Evolutionary conservation across 2,797 vertebrate species (phyloP), one percentile per base, ranked within the genome.

Genomic region (Platyrinchus mystaceus): DNA sequence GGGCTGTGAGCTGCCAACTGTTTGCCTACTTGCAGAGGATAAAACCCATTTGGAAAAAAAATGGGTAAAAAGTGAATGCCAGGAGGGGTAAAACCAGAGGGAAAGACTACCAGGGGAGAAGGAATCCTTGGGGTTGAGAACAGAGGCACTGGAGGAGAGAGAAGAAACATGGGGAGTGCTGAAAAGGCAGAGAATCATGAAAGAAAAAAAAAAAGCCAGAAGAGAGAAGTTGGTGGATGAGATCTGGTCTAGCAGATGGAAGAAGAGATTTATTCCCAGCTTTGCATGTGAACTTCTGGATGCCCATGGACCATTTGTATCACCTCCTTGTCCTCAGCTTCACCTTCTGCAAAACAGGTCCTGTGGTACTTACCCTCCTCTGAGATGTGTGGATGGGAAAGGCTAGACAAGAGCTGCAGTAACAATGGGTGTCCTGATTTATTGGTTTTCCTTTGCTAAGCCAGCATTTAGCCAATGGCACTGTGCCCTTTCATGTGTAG

Each of bases 391-490:
- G 94, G 41, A 59, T 94, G 74, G 53, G 75, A 83, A 86, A 75
- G 84, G 67, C 74, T 91, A 73, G 63, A 60, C 49, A 70, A 60
- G 69, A 84, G 63, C 88, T 83, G 7, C 76, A 79, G 73, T 50
- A 96, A 85, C 64, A 15, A 47, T 86, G 92, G 46, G 50, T 77
- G 70, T 58, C 76, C 84, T 81, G 82, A 95, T 94, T 95, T 90
- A 89, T 92, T 88, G 71, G 68, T 95, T 90, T 92, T 52, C 66
- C 84, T 87, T 92, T 95, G 88, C 95, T 88, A 89, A 93, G 88
- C 52, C 86, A 94, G 86, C 62, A 68, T 94, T 96, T 94, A 95
- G 94, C 88, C 94, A 84, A 67, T 94, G 77, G 90, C 94, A 86
- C 47, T 87, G 75, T 94, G 86, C 77, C 87, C 87, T 93, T 84